Percentiles rank a stretch among this genome's conserved stretches.
These are phyloP conservation scores for Phataginus tricuspis DNA, from an alignment of 2,797 vertebrate species.

Conservation along the genomic window DNA sequence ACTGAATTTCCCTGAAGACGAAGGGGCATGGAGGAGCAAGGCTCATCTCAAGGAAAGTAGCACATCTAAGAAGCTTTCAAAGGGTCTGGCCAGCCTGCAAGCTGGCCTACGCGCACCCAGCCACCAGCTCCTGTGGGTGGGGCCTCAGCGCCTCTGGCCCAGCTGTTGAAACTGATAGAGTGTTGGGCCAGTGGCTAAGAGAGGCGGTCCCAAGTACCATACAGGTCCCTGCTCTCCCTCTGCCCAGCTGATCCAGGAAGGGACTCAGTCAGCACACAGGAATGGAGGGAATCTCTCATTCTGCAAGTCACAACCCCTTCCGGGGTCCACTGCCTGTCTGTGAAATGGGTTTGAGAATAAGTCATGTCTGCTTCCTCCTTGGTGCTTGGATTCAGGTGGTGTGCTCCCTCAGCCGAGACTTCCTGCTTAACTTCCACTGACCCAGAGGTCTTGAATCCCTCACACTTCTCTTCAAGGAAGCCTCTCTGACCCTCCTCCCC, in stretches of 20 bases:
- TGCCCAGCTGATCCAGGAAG: neutral
- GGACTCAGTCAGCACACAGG: neutral
- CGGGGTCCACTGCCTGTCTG: neutral
- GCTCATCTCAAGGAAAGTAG: neutral
- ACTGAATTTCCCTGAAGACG: constrained; percentile 19
- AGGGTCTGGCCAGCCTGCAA: neutral
- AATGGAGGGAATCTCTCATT: neutral
- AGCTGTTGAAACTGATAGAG: constrained; percentile 1
- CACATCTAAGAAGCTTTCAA: neutral
- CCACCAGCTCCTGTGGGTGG: neutral
- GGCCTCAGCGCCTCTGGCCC: neutral
- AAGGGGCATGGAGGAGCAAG: neutral
- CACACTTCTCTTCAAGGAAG: neutral
- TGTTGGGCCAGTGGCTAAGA: neutral
- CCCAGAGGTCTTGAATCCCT: neutral
- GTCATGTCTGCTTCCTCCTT: neutral
- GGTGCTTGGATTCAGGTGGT: neutral
- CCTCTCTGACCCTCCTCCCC: neutral
- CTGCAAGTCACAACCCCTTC: neutral
- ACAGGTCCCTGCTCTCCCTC: neutral
- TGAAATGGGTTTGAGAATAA: constrained; percentile 50
- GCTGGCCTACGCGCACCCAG: neutral
- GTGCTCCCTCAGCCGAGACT: neutral
- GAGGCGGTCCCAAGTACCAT: neutral
- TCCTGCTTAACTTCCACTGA: neutral